Percentiles rank a stretch among this genome's conserved stretches.
Conservation (phyloP, 2,113 vertebrate genomes). For the Tyrannus savana region DNA sequence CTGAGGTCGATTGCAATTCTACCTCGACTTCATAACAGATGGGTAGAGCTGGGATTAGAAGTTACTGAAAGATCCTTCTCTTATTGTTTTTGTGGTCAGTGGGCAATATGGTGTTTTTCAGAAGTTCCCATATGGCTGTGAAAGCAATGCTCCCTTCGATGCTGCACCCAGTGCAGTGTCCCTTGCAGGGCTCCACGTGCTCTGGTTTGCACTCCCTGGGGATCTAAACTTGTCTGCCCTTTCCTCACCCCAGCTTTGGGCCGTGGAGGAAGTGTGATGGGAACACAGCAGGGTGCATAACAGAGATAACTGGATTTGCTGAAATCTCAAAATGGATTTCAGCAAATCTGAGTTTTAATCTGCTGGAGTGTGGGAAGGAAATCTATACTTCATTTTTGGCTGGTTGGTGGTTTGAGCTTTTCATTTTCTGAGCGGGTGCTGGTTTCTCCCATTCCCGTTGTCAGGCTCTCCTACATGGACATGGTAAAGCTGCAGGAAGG, state of each 20-base stretch:
- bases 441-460: not conserved
- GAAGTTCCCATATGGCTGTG: not conserved
- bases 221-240: not conserved
- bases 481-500: not conserved
- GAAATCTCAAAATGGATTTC: conserved; percentile 18
- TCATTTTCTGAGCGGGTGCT: not conserved
- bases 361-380: not conserved
- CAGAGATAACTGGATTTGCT: not conserved
- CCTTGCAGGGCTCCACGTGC: accelerated
- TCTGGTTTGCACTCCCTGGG: not conserved
- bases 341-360: not conserved
- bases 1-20: not conserved
- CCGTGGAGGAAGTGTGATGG: not conserved
- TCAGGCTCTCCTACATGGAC: not conserved
- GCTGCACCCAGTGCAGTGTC: not conserved
- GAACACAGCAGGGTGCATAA: not conserved
- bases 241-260: not conserved
- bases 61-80: not conserved
- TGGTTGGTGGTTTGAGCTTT: not conserved
- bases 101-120: not conserved
- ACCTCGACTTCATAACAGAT: not conserved
- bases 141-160: not conserved
- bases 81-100: not conserved
- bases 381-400: conserved; percentile 1
- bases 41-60: not conserved